Evolutionary conservation across 2,797 vertebrate genomes (phyloP).

Genomic region (Mormyrops attenuatus): DNA sequence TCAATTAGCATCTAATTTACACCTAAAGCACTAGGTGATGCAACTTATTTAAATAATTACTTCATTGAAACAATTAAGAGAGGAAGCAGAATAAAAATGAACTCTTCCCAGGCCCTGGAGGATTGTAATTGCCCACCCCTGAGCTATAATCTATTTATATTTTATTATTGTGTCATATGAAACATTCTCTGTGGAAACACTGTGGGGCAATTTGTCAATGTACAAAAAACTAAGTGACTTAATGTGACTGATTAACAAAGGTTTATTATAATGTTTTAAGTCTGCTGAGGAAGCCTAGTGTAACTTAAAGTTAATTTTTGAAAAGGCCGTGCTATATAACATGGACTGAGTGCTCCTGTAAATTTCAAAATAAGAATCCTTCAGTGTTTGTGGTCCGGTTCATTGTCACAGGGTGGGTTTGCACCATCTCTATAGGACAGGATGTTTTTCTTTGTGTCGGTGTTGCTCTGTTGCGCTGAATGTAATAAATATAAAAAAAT

Average conservation of each 20-base stretch:
- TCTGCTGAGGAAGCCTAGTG: no score
- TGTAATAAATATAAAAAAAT: background rate
- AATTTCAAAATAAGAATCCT: background rate
- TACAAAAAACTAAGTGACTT: background rate
- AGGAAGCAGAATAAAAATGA: background rate
- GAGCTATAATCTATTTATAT: slow-evolving; percentile 3
- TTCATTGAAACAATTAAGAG: background rate
- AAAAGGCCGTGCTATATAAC: background rate
- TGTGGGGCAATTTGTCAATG: background rate
- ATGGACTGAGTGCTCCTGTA: background rate
- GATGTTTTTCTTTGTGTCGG: background rate
- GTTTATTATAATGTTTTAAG: background rate
- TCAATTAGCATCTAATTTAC: slow-evolving; percentile 4
- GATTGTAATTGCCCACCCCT: background rate
- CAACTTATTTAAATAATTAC: background rate
- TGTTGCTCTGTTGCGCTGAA: background rate
- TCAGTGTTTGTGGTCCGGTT: background rate
- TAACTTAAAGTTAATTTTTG: background rate
- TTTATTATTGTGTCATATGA: background rate
- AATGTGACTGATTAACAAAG: background rate
- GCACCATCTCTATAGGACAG: background rate
- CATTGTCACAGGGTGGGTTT: background rate
- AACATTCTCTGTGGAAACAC: background rate
- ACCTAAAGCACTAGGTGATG: background rate
- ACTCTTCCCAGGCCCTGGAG: background rate